Evolutionary conservation across 2,797 vertebrate species (phyloP).

Genomic region (Amblyraja radiata): DNA sequence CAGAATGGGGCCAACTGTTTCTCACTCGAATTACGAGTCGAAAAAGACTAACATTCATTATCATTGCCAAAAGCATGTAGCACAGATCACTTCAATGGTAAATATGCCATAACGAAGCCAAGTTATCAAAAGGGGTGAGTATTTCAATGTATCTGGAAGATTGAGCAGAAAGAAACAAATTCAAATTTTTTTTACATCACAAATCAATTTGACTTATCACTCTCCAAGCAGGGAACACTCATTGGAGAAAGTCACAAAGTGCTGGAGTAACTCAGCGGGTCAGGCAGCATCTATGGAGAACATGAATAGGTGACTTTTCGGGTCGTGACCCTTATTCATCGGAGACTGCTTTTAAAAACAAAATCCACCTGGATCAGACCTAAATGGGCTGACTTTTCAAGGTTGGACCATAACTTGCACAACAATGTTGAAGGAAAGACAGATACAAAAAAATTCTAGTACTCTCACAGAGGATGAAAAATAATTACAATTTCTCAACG

Average conservation of each 20-base stretch:
- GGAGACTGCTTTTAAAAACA: neutral
- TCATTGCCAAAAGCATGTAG: neutral
- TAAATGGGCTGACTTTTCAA: neutral
- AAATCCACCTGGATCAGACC: neutral
- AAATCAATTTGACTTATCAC: neutral
- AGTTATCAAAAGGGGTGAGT: neutral
- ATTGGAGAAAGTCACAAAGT: no score
- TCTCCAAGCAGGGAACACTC: neutral
- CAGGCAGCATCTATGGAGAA: no score
- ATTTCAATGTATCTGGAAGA: neutral
- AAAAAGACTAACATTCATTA: constrained; percentile 14
- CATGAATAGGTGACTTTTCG: no score
- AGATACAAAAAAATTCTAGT: neutral
- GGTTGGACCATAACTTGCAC: neutral
- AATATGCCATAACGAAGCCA: neutral
- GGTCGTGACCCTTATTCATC: neutral
- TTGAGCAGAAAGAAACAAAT: neutral
- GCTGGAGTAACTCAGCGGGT: no score
- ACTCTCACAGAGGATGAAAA: neutral
- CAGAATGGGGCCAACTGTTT: neutral
- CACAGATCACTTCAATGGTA: neutral
- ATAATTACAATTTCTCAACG: no score
- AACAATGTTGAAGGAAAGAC: neutral
- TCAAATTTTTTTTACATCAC: neutral
- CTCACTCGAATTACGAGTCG: neutral